Base-by-base conservation (phyloP, 64 coral and sea anemone genomes). In the Anthopleura sola region DNA sequence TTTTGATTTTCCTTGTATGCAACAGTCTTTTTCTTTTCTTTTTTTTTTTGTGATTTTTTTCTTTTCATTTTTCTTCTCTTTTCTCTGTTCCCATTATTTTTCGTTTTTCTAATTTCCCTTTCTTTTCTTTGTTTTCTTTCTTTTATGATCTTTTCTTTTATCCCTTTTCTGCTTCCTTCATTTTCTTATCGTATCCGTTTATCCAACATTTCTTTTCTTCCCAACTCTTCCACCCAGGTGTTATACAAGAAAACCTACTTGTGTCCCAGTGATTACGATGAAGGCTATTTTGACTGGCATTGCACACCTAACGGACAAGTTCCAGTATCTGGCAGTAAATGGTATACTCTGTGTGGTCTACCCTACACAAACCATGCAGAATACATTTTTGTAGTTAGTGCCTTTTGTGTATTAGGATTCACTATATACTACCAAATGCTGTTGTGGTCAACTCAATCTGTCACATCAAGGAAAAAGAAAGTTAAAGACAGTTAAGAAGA, bases 251-350 rank as follows among this genome's bases (percentile, higher is more conserved):
- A 83, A 51, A 83, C 80, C 37, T 83, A 53, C 24, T 83, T 83
- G 40, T 83, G 80, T 31, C 17, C 80, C 44, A 83, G 80, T 32
- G 12, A 83, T 24, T 83, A 83, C 20, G 47, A 83, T n/a, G 80
- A 83, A 46, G 80, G 48, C n/a, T 83, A 83, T 46, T 83, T 83
- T 51, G 48, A 83, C 48, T 83, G 80, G 80, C 80, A 83, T 24
- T 83, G 80, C 51, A 49, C 48, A 36, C 15, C 37, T 23, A 7
- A 49, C 12, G 80, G 80, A 36, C 80, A 51, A 16, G 23, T 46
- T 8, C 80, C 80, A 1, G 14, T 56, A 12, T 31, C 44, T 49
- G 80, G 80, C 14, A 83, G 46, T 56, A 83, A 83, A 49, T 83
- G 80, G 80, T 83, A 83, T 46, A 46, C 80, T 6, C 37, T 83